These are phyloP conservation scores for Amblyjoppa fuscipennis DNA, from an alignment of 2,888 invertebrate genomes.

Conservation along the genomic window DNA sequence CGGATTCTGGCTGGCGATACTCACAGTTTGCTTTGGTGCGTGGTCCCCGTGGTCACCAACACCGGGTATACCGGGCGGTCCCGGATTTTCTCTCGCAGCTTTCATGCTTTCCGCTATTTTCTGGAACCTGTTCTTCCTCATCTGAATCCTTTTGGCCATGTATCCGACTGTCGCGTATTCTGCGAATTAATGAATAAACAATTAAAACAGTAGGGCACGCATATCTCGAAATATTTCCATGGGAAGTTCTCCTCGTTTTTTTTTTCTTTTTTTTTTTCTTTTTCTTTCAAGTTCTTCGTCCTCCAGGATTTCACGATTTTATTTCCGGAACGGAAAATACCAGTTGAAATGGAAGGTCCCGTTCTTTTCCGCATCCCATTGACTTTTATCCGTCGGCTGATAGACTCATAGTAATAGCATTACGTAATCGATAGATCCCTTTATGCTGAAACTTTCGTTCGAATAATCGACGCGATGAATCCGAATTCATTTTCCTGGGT, in stretches of 20 bases:
- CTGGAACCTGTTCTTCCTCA: conserved; percentile 97
- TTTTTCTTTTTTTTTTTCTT: conserved; percentile 35
- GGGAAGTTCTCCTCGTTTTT: conserved; percentile 41
- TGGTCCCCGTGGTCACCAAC: conserved; percentile 89
- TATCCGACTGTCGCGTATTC: conserved; percentile 99
- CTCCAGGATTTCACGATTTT: conserved; percentile 27
- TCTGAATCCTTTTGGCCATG: conserved; percentile 98
- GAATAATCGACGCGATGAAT: conserved; percentile 4
- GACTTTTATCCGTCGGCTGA: conserved; percentile 32
- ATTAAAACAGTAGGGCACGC: conserved; percentile 60
- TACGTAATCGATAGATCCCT: not conserved
- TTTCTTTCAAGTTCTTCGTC: conserved; percentile 37
- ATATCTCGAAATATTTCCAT: conserved; percentile 61
- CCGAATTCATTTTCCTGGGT: conserved; percentile 14
- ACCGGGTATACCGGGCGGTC: conserved; percentile 88
- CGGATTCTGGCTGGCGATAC: conserved; percentile 84
- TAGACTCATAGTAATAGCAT: conserved; percentile 17
- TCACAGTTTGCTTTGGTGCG: conserved; percentile 92
- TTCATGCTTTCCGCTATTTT: conserved; percentile 97
- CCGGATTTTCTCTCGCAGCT: conserved; percentile 90
- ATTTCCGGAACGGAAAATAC: conserved; percentile 30
- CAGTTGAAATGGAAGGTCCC: conserved; percentile 8
- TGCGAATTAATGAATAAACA: conserved; percentile 85
- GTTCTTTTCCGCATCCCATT: conserved; percentile 31
- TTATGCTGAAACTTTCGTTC: not conserved